Percentiles rank a stretch among this genome's conserved stretches.
Evolutionary conservation across 2,797 vertebrate species (phyloP).

Genomic region (Mus spretus): DNA sequence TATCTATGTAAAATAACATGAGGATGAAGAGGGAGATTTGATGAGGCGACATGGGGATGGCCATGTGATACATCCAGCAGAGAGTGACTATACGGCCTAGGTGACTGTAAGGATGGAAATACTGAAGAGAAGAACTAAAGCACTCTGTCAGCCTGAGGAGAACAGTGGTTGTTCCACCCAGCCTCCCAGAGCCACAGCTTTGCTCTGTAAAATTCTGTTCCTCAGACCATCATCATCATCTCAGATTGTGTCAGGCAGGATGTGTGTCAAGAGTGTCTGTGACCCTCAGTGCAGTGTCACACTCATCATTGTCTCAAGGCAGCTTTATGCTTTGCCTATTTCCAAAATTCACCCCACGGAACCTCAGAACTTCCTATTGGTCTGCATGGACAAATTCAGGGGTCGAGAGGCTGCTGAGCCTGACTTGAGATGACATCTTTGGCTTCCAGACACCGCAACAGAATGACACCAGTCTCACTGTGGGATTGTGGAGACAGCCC

Average conservation of each 20-base stretch:
- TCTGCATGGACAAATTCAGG: rapidly evolving
- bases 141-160: neutral
- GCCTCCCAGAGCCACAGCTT: neutral
- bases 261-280: no score
- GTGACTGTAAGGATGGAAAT: neutral
- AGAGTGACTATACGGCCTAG: neutral
- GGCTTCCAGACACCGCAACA: neutral
- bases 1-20: neutral
- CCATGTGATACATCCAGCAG: neutral
- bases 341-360: neutral
- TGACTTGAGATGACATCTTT: neutral
- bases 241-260: neutral
- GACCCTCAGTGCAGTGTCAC: neutral
- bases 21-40: neutral
- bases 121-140: rapidly evolving
- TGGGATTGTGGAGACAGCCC: neutral
- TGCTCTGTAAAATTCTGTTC: neutral
- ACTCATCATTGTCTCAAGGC: neutral
- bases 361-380: rapidly evolving
- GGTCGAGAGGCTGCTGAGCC: rapidly evolving
- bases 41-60: neutral
- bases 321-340: neutral
- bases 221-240: neutral
- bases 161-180: neutral
- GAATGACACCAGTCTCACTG: neutral